Evolutionary conservation across 2,113 vertebrate species (phyloP).

Genomic region (Lontra canadensis): DNA sequence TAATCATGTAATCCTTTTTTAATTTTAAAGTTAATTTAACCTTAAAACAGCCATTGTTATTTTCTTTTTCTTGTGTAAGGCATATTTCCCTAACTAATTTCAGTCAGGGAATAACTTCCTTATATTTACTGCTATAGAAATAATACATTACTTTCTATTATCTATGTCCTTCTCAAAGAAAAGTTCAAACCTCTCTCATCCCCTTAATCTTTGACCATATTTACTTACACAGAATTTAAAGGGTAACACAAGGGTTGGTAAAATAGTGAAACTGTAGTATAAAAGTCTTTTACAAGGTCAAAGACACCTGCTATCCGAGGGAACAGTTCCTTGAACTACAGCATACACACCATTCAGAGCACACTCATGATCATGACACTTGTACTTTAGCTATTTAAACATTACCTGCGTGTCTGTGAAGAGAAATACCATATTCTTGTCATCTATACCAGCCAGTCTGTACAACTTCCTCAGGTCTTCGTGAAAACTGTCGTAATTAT

Average conservation of each 20-base stretch:
- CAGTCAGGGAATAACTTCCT: background rate
- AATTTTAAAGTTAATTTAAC: constrained; percentile 41
- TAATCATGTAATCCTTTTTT: background rate
- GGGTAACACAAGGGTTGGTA: background rate
- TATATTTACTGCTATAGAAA: background rate
- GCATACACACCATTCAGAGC: background rate
- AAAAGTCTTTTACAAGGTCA: background rate
- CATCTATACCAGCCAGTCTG: constrained; percentile 90
- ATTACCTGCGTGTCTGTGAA: constrained; percentile 93
- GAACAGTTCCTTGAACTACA: background rate
- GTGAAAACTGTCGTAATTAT: constrained; percentile 91
- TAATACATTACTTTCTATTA: background rate
- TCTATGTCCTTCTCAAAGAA: background rate
- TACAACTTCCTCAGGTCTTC: constrained; percentile 91
- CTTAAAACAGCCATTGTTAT: background rate
- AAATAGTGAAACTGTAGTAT: background rate
- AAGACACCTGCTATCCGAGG: background rate
- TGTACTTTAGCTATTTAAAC: background rate
- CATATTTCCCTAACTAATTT: background rate
- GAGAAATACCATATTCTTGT: constrained; percentile 91
- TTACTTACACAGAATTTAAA: constrained; percentile 39
- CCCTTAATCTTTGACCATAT: background rate
- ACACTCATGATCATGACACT: background rate
- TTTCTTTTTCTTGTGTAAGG: background rate
- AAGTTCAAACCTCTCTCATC: background rate